Conservation (phyloP, 2,888 invertebrate genomes). For the Meganola albula region DNA sequence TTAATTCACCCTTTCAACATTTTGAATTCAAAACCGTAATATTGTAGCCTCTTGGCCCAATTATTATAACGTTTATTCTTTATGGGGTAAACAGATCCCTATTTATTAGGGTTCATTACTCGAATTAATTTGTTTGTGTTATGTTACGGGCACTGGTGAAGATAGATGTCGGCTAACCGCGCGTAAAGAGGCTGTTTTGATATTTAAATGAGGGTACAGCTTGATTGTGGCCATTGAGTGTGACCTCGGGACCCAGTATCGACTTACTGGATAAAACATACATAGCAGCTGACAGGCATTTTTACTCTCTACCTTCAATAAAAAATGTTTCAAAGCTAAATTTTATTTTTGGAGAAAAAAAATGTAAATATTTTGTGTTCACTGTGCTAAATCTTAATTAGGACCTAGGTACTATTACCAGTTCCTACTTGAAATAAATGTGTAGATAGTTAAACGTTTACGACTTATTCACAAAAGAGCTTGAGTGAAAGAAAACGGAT, state of each 20-base stretch:
- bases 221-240: conserved; percentile 62
- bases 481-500: background rate
- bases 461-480: background rate
- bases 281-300: too few species aligned
- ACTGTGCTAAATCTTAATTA: too few species aligned
- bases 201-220: conserved; percentile 73
- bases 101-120: conserved; percentile 76
- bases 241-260: conserved; percentile 33
- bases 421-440: too few species aligned
- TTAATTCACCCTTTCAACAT: conserved; percentile 70
- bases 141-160: conserved; percentile 56
- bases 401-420: too few species aligned
- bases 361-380: too few species aligned
- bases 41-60: conserved; percentile 68
- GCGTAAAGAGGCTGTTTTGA: conserved; percentile 67
- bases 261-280: too few species aligned
- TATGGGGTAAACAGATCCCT: conserved; percentile 73
- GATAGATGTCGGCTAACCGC: conserved; percentile 48
- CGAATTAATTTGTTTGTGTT: conserved; percentile 77
- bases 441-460: too few species aligned
- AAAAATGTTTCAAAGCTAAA: too few species aligned
- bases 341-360: too few species aligned
- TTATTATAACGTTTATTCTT: conserved; percentile 76
- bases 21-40: conserved; percentile 65
- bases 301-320: too few species aligned